Conservation (phyloP, 2,113 vertebrate genomes). For the Elachura formosa region DNA sequence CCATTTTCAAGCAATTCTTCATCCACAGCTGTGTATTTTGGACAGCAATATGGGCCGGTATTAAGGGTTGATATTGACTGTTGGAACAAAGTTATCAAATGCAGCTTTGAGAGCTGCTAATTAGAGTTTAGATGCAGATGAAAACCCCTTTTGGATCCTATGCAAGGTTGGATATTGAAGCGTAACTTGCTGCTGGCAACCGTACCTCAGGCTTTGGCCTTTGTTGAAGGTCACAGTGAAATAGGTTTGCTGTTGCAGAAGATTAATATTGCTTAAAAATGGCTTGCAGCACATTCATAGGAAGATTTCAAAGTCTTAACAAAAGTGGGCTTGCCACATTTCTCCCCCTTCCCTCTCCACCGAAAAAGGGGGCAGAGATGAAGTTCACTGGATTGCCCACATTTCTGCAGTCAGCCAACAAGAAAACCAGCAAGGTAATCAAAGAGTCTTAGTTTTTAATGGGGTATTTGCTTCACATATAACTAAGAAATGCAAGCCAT, state of each 20-base stretch:
- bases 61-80: not conserved
- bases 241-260: not conserved
- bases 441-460: not conserved
- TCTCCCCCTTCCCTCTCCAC: rapidly evolving
- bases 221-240: not conserved
- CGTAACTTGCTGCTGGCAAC: not conserved
- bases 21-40: not conserved
- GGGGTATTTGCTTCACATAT: not conserved
- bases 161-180: not conserved
- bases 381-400: not conserved
- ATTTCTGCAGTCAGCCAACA: not conserved
- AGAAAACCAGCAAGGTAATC: not conserved
- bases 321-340: not conserved
- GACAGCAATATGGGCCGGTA: not conserved
- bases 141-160: not conserved
- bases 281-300: not conserved
- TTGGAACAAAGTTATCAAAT: not conserved
- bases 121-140: not conserved
- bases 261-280: not conserved
- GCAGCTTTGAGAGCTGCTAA: not conserved
- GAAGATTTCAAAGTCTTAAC: not conserved
- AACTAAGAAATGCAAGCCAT: not conserved
- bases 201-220: not conserved
- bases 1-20: not conserved
- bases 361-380: not conserved